Base-by-base conservation (phyloP, 1,140 invertebrate species). In the Centruroides vittatus region DNA sequence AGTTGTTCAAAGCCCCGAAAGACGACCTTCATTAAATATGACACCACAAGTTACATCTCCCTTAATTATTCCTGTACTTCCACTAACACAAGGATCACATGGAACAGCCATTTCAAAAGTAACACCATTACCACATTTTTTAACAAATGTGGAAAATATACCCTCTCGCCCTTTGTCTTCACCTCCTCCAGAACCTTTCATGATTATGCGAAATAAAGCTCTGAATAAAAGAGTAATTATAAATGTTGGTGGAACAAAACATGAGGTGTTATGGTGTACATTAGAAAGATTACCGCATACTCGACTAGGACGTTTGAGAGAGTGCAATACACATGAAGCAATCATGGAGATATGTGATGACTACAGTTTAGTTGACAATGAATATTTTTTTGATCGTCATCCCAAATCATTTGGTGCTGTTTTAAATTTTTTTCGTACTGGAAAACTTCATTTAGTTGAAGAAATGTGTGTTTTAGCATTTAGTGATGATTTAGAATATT, bases 401-500 rank as follows among this genome's bases (percentile, higher is more conserved):
- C 94, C 94, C 64, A 89, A 93, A 71, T 94, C 92, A 66, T 99
- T 99, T 77, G 90, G 88, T 77, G 95, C 93, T 66, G 94, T 99
- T 66, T 80, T 99, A 62, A 98, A 98, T 78, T 98, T 98, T 76
- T 98, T 97, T 79, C 83, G 95, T 65, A 97, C 93, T 62, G 93
- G 93, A 46, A 97, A 97, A 74, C 80, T 98, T 58, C 95, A 98
- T 79, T 81, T 98, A 69, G 93, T 97, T 67, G 93, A 98, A 74
- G 94, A 98, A 77, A 97, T 98, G 93, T 98, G 94, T 77, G 94
- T 98, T 65, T 79, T 98, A 68, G 92, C 93, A 62, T 98, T 98
- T 79, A 92, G 89, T 76, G 94, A 98, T 75, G 94, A 98, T 76
- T 80, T 98, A 67, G 92, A 96, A 73, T 98, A 97, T 70, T 98